Evolutionary conservation across 2,113 vertebrate genomes (phyloP).

Genomic region (Puma concolor): DNA sequence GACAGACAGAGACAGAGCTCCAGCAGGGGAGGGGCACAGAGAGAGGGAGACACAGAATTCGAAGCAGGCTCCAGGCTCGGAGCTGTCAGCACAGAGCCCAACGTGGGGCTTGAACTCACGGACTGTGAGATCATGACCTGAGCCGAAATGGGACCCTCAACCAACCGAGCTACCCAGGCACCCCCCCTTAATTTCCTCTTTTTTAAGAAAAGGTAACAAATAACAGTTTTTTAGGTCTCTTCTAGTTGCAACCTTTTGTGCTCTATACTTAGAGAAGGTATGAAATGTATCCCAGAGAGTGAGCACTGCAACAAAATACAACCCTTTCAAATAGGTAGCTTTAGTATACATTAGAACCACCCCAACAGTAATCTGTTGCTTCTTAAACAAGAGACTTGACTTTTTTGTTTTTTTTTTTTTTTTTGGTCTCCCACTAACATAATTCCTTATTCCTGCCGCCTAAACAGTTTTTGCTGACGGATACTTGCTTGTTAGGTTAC

Average conservation of each 20-base stretch:
- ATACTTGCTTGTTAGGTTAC: background rate
- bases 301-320: background rate
- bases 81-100: too few species aligned
- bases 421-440: background rate
- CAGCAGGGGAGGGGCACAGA: too few species aligned
- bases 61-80: too few species aligned
- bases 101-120: too few species aligned
- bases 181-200: background rate
- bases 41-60: too few species aligned
- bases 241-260: background rate
- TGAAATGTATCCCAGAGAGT: background rate
- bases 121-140: too few species aligned
- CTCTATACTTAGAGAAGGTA: background rate
- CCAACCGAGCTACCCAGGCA: too few species aligned
- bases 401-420: background rate
- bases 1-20: too few species aligned
- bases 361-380: background rate
- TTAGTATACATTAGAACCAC: background rate
- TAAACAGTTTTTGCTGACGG: background rate
- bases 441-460: background rate
- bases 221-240: background rate
- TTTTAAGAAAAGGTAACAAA: background rate
- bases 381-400: background rate
- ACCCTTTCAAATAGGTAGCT: background rate
- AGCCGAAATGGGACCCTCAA: too few species aligned